Evolutionary conservation across 2,888 invertebrate genomes (phyloP).

Genomic region (Apodemia mormo): DNA sequence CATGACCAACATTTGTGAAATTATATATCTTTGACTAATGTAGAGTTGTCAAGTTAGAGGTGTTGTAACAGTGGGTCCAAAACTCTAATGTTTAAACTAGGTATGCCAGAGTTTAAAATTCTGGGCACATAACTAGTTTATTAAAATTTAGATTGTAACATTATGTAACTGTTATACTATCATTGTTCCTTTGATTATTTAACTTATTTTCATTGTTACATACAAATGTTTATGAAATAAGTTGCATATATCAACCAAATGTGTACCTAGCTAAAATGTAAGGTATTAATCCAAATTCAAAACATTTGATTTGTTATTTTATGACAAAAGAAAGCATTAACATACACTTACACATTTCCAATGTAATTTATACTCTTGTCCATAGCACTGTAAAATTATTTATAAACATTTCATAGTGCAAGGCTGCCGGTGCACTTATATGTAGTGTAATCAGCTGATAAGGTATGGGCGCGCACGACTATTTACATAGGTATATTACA

Average conservation of each 20-base stretch:
- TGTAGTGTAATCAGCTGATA: constrained; percentile 75
- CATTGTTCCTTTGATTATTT: too few species aligned
- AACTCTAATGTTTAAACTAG: too few species aligned
- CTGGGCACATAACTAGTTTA: too few species aligned
- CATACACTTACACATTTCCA: constrained; percentile 25
- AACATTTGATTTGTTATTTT: neutral
- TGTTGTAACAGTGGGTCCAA: too few species aligned
- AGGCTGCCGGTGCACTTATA: constrained; percentile 51
- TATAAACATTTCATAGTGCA: constrained; percentile 55
- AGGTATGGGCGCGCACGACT: constrained; percentile 49
- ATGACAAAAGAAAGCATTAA: constrained; percentile 6
- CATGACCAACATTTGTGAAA: too few species aligned
- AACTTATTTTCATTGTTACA: too few species aligned
- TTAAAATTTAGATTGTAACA: too few species aligned
- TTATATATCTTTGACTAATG: too few species aligned
- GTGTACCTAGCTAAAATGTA: neutral
- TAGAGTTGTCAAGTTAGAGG: too few species aligned
- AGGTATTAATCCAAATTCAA: neutral
- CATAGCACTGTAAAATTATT: constrained; percentile 40
- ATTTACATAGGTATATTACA: constrained; percentile 47
- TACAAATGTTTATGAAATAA: too few species aligned
- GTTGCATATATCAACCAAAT: neutral
- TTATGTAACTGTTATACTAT: too few species aligned
- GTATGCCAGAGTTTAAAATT: too few species aligned
- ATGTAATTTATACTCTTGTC: neutral